Base-by-base conservation (phyloP, 2,113 vertebrate species). In the Chaetorhynchus papuensis region DNA sequence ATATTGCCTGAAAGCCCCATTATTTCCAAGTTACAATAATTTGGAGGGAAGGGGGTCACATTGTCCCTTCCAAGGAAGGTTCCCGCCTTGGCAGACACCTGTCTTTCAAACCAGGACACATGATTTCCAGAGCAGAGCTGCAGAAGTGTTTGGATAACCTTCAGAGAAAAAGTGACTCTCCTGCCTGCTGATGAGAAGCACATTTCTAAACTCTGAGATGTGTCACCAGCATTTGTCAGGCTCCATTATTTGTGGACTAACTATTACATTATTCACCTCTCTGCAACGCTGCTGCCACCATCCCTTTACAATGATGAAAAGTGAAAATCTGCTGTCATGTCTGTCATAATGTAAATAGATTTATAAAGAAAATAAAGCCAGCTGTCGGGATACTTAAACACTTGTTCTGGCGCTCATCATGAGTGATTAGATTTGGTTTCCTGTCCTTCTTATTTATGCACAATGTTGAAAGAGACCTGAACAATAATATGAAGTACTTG, bases 311-410 rank as follows among this genome's bases (percentile, higher is more conserved):
- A n/a, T 80, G 83, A 96, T 52, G 41, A 72, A 92, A 96, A 89
- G 61, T 91, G 94, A 96, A 96, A 97, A 93, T 27, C 14, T 59
- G 22, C 50, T 94, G 76, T 89, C 80, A 59, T 56, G 42, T 92
- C 74, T 95, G 66, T 80, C 61, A 83, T 71, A 75, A 79, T 5
- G 9, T 89, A 82, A 96, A 92, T 69, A 88, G 59, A 91, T 97
- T 93, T 94, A 49, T 76, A 82, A 91, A 61, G 66, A 79, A 86
- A 94, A 92, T 89, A 86, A 88, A 82, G 52, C 79, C 71, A 90
- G 71, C 39, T 83, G 39, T 89, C 1, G 0, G 39, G 16, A 60
- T 30, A 45, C 31, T 76, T 79, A 89, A 83, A 69, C 66, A 30
- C 72, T 83, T 84, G 26, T 77, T 68, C 28, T 77, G 1, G 2